These are phyloP conservation scores for Anthopleura xanthogrammica DNA, from an alignment of 92 coral and sea anemone genomes.

Conservation along the genomic window DNA sequence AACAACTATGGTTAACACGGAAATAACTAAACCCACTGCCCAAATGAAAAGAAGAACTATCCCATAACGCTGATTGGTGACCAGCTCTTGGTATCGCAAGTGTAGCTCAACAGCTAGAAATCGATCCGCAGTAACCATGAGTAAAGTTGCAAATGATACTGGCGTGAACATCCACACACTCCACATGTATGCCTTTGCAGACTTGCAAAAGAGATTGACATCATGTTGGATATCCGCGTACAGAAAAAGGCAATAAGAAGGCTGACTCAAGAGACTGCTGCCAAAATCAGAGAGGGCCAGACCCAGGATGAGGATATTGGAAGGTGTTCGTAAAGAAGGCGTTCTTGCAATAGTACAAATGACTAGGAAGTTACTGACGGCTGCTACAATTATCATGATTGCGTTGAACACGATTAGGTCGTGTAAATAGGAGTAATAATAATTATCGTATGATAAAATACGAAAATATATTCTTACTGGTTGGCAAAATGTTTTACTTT, in stretches of 20 bases:
- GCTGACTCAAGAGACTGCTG: not conserved
- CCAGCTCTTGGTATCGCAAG: not conserved
- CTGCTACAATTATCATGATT: not conserved
- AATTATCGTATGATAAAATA: too few relatives aligned
- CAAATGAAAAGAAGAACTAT: not conserved
- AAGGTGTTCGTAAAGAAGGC: not conserved
- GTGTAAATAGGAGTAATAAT: too few relatives aligned
- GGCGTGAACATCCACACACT: not conserved
- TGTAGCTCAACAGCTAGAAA: constrained; percentile 9
- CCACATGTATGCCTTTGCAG: not conserved
- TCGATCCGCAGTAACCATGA: constrained; percentile 10
- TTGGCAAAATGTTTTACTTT: too few relatives aligned
- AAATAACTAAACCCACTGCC: not conserved
- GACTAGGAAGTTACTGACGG: not conserved
- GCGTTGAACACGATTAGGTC: not conserved
- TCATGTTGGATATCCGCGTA: not conserved
- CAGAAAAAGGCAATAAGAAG: not conserved
- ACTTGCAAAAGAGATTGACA: not conserved
- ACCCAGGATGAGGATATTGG: constrained; percentile 21
- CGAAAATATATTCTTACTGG: too few relatives aligned
- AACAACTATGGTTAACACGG: not conserved
- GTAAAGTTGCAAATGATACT: not conserved
- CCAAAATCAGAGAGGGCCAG: constrained; percentile 10
- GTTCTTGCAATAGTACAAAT: constrained; percentile 11
- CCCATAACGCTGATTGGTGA: not conserved